Percentiles rank a stretch among this genome's conserved stretches.
Evolutionary conservation across 1,140 invertebrate species (phyloP).

Genomic region (Camponotus vicinus): DNA sequence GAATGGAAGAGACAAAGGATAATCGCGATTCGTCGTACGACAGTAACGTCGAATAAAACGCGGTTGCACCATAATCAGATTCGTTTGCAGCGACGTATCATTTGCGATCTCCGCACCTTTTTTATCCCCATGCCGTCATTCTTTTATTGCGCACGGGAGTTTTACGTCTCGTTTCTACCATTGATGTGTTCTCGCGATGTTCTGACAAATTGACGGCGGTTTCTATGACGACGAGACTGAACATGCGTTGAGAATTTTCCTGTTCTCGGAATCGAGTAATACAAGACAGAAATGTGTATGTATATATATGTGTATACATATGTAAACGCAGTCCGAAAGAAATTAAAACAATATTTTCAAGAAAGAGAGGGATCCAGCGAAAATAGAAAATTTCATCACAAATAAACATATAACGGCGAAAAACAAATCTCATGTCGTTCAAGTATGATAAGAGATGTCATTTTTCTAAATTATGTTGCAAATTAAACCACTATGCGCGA

Average conservation of each 20-base stretch:
- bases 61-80: constrained; percentile 39
- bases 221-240: constrained; percentile 36
- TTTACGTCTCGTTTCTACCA: constrained; percentile 37
- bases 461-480: background rate
- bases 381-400: constrained; percentile 10
- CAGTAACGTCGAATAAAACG: constrained; percentile 36
- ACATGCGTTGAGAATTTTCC: constrained; percentile 20
- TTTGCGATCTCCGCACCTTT: constrained; percentile 16
- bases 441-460: constrained; percentile 6
- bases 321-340: constrained; percentile 10
- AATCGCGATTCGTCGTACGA: constrained; percentile 41
- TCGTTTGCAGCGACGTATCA: constrained; percentile 45
- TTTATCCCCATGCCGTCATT: constrained; percentile 2
- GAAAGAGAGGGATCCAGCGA: background rate
- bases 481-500: background rate
- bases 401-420: background rate
- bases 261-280: background rate
- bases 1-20: constrained; percentile 27
- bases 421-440: background rate
- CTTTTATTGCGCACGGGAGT: constrained; percentile 38
- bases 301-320: no score
- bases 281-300: background rate
- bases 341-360: constrained; percentile 21
- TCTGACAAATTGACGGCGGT: constrained; percentile 49
- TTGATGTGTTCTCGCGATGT: constrained; percentile 40